These are phyloP conservation scores for Gallinago paraguaiae DNA, from an alignment of 2,113 vertebrate genomes.

Conservation along the genomic window DNA sequence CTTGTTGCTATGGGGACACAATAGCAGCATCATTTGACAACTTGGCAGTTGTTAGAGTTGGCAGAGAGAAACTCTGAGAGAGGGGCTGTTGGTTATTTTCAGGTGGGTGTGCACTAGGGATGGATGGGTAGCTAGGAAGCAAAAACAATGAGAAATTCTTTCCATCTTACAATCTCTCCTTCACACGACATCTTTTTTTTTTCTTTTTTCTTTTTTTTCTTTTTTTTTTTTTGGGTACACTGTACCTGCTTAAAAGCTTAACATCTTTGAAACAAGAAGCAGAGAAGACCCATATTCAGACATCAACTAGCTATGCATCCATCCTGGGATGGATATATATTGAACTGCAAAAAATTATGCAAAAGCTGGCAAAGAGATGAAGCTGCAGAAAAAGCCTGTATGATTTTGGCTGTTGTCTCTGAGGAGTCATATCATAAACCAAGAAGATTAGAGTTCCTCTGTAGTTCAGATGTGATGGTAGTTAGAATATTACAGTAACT, in stretches of 20 bases:
- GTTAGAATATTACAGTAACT: neutral
- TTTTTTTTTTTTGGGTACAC: accelerated
- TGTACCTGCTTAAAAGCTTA: neutral
- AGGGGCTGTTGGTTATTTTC: conserved; percentile 13
- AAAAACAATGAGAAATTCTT: neutral
- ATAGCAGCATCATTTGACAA: conserved; percentile 61
- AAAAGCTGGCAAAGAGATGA: neutral
- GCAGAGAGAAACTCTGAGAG: conserved; percentile 37
- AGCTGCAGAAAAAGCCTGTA: neutral
- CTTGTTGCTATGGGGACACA: conserved; percentile 73
- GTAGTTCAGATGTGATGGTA: neutral
- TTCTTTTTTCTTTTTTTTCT: too few species aligned
- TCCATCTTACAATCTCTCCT: neutral
- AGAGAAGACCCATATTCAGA: neutral
- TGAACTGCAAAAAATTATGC: neutral
- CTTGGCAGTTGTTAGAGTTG: conserved; percentile 58
- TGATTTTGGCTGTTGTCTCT: neutral
- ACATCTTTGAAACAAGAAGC: neutral
- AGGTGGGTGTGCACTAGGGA: conserved; percentile 27
- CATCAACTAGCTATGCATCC: neutral
- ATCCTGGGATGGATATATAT: neutral
- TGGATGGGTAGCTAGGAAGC: neutral
- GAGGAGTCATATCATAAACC: neutral
- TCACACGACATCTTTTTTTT: too few species aligned
- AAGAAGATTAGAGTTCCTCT: neutral